phyloP scores from a whole-genome alignment of 2,888 invertebrate species.

The Meandrusa payeni region DNA sequence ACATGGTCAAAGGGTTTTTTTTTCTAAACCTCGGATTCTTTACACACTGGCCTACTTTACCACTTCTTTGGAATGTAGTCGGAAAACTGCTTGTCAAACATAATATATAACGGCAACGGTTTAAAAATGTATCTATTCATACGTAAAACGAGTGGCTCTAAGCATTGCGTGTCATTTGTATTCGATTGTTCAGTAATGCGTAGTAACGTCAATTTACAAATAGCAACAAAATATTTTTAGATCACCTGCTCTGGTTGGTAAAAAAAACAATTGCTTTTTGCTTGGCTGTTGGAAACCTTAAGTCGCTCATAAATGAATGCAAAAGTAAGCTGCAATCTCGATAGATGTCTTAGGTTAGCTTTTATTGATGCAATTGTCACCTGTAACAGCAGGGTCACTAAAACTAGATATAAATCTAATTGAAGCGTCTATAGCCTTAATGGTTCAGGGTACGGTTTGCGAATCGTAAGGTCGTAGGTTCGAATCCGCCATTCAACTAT shows the following conservation, averaged over 20 bases:
- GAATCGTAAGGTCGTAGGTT: no score
- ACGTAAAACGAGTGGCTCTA: slow-evolving; percentile 26
- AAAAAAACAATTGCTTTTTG: no score
- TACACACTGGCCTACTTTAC: slow-evolving; percentile 4
- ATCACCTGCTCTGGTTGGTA: neutral
- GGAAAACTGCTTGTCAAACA: slow-evolving; percentile 7
- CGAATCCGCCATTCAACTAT: no score
- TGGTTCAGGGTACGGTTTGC: no score
- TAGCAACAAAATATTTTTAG: slow-evolving; percentile 3
- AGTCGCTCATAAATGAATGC: no score
- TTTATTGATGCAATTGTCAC: no score
- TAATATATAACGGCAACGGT: neutral
- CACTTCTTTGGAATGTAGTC: neutral
- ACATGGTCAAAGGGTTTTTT: slow-evolving; percentile 1
- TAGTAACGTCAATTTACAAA: slow-evolving; percentile 15
- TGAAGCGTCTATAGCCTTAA: no score
- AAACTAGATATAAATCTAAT: no score
- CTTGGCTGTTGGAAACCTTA: no score
- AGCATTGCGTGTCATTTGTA: slow-evolving; percentile 59
- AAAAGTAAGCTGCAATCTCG: no score
- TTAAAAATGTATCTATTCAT: slow-evolving; percentile 2
- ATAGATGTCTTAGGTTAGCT: no score
- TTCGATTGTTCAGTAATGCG: slow-evolving; percentile 34
- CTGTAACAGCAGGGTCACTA: no score
- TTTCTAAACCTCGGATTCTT: slow-evolving; percentile 1